phyloP scores from a whole-genome alignment of 1,140 invertebrate genomes.

The Rhyzopertha dominica region DNA sequence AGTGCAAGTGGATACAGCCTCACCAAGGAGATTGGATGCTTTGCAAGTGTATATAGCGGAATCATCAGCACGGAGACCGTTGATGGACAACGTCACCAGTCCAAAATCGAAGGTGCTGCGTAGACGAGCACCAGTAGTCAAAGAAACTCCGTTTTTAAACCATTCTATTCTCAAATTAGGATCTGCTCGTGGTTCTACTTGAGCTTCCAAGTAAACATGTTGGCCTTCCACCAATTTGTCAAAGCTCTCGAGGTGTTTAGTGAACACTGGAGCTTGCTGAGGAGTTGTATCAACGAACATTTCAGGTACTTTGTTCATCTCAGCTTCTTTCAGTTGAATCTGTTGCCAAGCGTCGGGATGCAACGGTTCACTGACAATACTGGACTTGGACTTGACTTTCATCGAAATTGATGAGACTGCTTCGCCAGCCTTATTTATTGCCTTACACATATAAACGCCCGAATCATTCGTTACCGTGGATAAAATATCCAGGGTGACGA shows the following conservation, averaged over 20 bases:
- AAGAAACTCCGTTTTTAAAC: constrained; percentile 87
- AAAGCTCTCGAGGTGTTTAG: constrained; percentile 80
- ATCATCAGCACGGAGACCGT: constrained; percentile 79
- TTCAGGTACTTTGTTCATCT: constrained; percentile 81
- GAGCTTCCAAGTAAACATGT: constrained; percentile 88
- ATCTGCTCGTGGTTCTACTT: constrained; percentile 93
- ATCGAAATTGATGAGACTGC: constrained; percentile 84
- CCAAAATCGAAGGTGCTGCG: constrained; percentile 92
- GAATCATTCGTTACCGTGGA: constrained; percentile 85
- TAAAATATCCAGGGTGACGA: constrained; percentile 86
- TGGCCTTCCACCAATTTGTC: constrained; percentile 85
- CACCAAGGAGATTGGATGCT: constrained; percentile 82
- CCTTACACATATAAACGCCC: constrained; percentile 90
- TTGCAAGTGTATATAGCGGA: constrained; percentile 93
- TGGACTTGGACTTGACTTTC: constrained; percentile 77
- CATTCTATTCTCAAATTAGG: constrained; percentile 86
- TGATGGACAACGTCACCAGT: constrained; percentile 85
- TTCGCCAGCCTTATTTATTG: constrained; percentile 85
- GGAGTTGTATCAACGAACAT: constrained; percentile 76
- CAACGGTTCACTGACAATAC: constrained; percentile 72
- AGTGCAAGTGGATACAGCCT: constrained; percentile 86
- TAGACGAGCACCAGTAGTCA: constrained; percentile 78
- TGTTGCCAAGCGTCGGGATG: constrained; percentile 86
- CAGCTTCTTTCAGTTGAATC: constrained; percentile 82
- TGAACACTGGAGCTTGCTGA: constrained; percentile 84